A percentile compares a stretch with the other conserved stretches of the same genome.
Evolutionary conservation across 2,113 vertebrate species (phyloP).

Genomic region (Manacus vitellinus): DNA sequence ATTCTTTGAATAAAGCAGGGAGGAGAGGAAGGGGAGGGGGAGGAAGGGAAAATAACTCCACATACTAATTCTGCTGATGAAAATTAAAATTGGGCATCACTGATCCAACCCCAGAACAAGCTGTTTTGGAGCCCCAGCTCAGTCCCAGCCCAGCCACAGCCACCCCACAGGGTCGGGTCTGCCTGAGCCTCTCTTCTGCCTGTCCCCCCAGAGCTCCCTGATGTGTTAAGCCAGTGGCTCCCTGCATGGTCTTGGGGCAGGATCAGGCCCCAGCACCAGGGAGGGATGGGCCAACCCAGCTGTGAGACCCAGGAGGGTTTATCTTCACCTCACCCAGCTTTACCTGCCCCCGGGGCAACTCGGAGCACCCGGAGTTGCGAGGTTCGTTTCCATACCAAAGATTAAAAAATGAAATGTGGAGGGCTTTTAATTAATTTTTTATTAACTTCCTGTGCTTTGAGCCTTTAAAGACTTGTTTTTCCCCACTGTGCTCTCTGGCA

Average conservation of each 20-base stretch:
- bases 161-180: accelerated
- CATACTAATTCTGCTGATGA: slow-evolving; percentile 40
- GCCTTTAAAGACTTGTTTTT: not conserved
- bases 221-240: not conserved
- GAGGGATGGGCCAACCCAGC: not conserved
- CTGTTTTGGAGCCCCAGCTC: not conserved
- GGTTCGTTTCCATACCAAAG: not conserved
- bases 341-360: not conserved
- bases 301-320: not conserved
- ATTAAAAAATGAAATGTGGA: not conserved
- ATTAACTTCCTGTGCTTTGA: not conserved
- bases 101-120: not conserved
- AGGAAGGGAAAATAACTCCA: slow-evolving; percentile 7
- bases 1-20: not conserved
- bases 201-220: not conserved
- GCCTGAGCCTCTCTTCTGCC: not conserved
- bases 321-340: not conserved
- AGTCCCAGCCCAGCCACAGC: not conserved
- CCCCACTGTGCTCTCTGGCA: accelerated
- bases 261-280: not conserved
- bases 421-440: not conserved
- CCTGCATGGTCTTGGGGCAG: not conserved
- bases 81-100: not conserved
- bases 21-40: slow-evolving; percentile 19
- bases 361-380: not conserved